Conservation (phyloP, 2,888 invertebrate genomes). For the Steinernema hermaphroditum region DNA sequence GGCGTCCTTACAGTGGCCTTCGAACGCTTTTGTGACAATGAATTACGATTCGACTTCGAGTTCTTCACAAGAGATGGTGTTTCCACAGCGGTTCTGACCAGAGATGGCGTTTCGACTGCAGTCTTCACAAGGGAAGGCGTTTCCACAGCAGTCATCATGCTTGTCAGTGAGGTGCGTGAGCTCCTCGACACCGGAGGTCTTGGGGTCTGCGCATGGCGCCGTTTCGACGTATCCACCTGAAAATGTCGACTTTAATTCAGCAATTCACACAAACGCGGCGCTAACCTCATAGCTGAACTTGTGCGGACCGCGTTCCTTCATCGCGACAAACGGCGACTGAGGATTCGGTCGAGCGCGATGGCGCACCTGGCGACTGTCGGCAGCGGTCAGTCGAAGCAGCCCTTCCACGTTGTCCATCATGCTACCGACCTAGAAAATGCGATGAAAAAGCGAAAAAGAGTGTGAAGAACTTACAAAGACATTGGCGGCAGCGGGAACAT, state of each 20-base stretch:
- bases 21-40: neutral
- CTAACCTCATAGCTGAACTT: constrained; percentile 4
- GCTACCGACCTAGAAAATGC: neutral
- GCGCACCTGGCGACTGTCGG: neutral
- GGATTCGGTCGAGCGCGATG: neutral
- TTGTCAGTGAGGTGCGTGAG: no score
- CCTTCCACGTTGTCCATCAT: constrained; percentile 14
- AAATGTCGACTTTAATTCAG: neutral
- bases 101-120: no score
- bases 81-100: no score
- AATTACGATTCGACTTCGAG: no score
- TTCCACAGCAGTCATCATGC: no score
- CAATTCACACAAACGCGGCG: neutral
- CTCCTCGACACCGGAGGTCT: neutral
- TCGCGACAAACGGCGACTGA: neutral
- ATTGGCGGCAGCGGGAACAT: neutral
- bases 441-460: neutral
- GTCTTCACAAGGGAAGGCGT: no score
- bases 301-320: neutral
- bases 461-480: neutral
- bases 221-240: neutral
- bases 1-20: neutral
- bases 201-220: neutral
- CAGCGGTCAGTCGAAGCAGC: neutral
- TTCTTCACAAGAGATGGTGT: no score